phyloP scores from a whole-genome alignment of 1,140 invertebrate genomes.

The Plodia interpunctella region DNA sequence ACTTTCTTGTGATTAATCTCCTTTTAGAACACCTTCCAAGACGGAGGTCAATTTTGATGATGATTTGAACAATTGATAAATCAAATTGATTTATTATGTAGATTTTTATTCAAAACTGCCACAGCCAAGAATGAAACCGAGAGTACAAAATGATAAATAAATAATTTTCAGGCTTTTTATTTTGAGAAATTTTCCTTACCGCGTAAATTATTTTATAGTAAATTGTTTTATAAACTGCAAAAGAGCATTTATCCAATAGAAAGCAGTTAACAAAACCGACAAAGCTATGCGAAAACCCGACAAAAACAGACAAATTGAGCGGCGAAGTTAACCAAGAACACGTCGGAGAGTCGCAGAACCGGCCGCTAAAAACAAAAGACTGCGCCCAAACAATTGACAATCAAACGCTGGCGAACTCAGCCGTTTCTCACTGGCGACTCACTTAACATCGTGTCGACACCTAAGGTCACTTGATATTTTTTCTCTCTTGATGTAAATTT shows the following conservation, averaged over 20 bases:
- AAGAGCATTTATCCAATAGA: background rate
- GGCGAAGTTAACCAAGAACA: background rate
- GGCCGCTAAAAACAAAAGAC: constrained; percentile 5
- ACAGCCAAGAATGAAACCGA: too few species aligned
- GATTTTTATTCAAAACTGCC: too few species aligned
- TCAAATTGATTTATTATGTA: too few species aligned
- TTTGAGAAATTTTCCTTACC: too few species aligned
- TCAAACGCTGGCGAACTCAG: constrained; percentile 1
- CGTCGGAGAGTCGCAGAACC: background rate
- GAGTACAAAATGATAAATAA: too few species aligned
- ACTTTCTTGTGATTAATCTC: background rate
- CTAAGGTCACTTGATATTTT: background rate
- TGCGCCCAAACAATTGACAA: constrained; percentile 4
- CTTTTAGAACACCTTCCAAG: background rate
- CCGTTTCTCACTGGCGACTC: background rate
- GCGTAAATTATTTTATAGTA: too few species aligned
- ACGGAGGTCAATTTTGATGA: too few species aligned
- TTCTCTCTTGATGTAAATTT: too few species aligned
- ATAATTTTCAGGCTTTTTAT: too few species aligned
- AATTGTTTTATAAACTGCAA: background rate
- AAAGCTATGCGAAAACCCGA: background rate
- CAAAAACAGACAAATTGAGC: background rate
- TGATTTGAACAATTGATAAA: background rate
- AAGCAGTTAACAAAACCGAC: background rate
- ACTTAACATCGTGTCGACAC: background rate